Evolutionary conservation across 2,113 vertebrate genomes (phyloP), one percentile per base, ranked within the genome.

Genomic region (Trichechus manatus): DNA sequence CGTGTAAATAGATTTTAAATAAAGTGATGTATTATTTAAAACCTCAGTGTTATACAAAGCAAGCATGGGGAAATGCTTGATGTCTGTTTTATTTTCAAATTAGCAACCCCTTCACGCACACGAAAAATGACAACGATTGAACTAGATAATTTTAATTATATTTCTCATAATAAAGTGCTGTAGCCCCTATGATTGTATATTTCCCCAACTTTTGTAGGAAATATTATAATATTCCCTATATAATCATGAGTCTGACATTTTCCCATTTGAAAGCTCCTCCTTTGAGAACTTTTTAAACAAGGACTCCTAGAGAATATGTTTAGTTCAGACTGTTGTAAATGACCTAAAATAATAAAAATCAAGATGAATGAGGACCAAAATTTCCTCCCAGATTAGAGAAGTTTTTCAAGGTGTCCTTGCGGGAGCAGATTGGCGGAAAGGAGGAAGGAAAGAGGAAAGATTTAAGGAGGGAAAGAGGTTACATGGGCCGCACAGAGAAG

Each of bases 1-100:
- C 75, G 97, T 96, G 95, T 96, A 98, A 98, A 98, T 98, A 97
- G 93, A 96, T 98, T 94, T 94, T 90, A 98, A 98, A 98, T 97
- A 97, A 98, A 98, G 92, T 95, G 88, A 97, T 98, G 78, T 97
- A 97, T 97, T 97, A 98, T 98, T 98, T 98, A 98, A 95, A 89
- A 96, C 47, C 86, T 96, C 78, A 78, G 17, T 94, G 74, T 98
- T 98, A 97, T 95, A 97, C 50, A 93, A 97, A 97, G 56, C 70
- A 97, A 98, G 63, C 88, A 95, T 81, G 85, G 97, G 47, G 93
- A 97, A 97, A 78, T 90, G 80, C 29, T 97, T 96, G 74, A 86
- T 96, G 75, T 94, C 88, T 92, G 80, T 98, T 98, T 97, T 96
- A 94, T 97, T 98, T 64, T 94, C 90, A 98, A 98, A 97, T 36